Base-by-base conservation (phyloP, 2,797 vertebrate genomes). In the Pseudomugil gertrudae region DNA sequence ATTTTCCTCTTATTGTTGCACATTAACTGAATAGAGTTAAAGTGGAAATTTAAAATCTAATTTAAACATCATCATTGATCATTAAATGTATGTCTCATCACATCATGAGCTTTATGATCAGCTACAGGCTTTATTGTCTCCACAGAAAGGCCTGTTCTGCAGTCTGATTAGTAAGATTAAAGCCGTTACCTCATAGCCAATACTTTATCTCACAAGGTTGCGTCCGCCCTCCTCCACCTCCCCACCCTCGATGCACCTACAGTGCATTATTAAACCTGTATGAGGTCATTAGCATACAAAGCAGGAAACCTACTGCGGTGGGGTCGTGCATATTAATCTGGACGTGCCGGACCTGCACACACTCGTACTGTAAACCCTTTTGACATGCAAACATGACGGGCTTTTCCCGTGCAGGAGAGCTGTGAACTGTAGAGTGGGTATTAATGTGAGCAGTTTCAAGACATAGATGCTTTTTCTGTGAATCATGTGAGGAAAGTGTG, bases 201-300 rank as follows among this genome's bases (percentile, higher is more conserved):
- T 26, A 8, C 56, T 64, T 75, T 50, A 35, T 81, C 76, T 74
- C 72, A 19, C 71, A 40, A 64, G 30, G 1, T 51, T 55, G 61
- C 61, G 26, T 74, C 80, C 55, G 35, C 70, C 72, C 63, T n/a
- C 57, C 74, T 67, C 78, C 72, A 71, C 74, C 71, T 58, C 64
- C 65, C 74, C 72, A 67, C 80, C 81, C 71, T 63, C 74, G 35
- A 58, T 35, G 66, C 82, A 76, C 78, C 78, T 32, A 68, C 24
- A 75, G 80, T 80, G 83, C 84, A 77, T 90, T 91, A 92, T 92
- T 90, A 92, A 92, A 92, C 82, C 81, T 86, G 83, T 82, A 90
- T 89, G 83, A 90, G 87, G 76, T 91, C 84, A 92, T 92, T 91
- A 89, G 88, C 91, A 92, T 91, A 91, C 88, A 91, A 90, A 91